phyloP scores from a whole-genome alignment of 2,113 vertebrate species.

The Pseudorasbora parva region DNA sequence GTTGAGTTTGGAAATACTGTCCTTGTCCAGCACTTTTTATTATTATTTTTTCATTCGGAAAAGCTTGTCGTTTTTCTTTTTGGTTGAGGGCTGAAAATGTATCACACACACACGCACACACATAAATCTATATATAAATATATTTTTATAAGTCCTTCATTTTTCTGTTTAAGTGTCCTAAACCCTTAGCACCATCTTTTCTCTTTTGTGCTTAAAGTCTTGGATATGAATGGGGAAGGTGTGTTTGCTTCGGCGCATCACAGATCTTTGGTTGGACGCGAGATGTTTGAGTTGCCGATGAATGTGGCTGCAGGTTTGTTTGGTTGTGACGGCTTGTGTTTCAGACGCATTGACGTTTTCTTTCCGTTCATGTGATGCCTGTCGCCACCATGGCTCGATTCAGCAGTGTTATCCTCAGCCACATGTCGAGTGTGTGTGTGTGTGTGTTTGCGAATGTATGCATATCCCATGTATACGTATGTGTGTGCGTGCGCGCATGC shows the following conservation, averaged over 20 bases:
- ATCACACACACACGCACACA: conserved; percentile 2
- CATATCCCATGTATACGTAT: conserved; percentile 2
- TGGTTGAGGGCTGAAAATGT: conserved; percentile 51
- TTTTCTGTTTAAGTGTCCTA: conserved; percentile 61
- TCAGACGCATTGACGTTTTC: conserved; percentile 24
- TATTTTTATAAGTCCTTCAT: conserved; percentile 76
- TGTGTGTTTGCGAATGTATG: conserved; percentile 52
- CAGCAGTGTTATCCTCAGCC: conserved; percentile 64
- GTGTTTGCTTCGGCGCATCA: neutral
- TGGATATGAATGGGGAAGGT: neutral
- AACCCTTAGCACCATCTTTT: conserved; percentile 4
- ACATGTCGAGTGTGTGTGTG: conserved; percentile 60
- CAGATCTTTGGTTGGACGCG: conserved; percentile 9
- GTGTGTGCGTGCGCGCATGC: neutral
- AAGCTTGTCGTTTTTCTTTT: conserved; percentile 19
- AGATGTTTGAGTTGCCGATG: neutral
- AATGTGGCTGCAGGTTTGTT: conserved; percentile 26
- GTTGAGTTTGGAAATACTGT: conserved; percentile 79
- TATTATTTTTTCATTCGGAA: neutral
- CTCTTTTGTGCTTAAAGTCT: neutral
- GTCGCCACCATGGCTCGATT: conserved; percentile 45
- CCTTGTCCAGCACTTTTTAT: conserved; percentile 20
- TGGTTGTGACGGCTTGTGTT: conserved; percentile 25
- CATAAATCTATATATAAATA: conserved; percentile 55
- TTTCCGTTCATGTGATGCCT: conserved; percentile 36